Conservation (phyloP, 2,888 invertebrate genomes). For the Cistogaster globosa region DNA sequence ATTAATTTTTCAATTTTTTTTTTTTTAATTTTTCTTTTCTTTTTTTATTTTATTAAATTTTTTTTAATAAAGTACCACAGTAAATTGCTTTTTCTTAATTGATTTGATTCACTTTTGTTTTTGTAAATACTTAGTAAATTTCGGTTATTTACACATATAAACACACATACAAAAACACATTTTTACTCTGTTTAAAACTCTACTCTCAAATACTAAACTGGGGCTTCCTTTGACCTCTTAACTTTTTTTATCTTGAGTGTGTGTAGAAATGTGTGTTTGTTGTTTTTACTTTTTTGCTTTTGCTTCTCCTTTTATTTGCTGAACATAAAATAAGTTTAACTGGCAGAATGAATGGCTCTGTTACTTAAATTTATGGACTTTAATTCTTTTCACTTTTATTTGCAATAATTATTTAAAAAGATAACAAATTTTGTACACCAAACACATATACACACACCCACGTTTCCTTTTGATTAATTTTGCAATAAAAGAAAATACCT, state of each 20-base stretch:
- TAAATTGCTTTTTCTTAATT: constrained; percentile 12
- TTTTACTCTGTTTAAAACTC: constrained; percentile 26
- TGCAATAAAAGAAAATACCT: constrained; percentile 6
- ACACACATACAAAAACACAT: constrained; percentile 21
- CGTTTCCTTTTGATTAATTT: neutral
- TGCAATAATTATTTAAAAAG: constrained; percentile 4
- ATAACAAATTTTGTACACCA: neutral
- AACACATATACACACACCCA: neutral
- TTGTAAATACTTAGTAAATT: constrained; percentile 3
- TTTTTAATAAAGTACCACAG: neutral
- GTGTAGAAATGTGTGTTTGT: constrained; percentile 10
- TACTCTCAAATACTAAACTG: constrained; percentile 59
- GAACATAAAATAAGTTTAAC: constrained; percentile 10
- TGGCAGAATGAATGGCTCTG: too few species aligned
- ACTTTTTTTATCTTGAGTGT: constrained; percentile 53
- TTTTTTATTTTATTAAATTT: too few species aligned
- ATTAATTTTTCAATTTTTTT: neutral
- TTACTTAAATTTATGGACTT: too few species aligned
- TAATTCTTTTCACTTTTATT: constrained; percentile 43
- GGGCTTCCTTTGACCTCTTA: constrained; percentile 72
- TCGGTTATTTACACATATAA: constrained; percentile 30
- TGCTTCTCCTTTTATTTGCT: constrained; percentile 48
- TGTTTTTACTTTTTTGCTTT: constrained; percentile 21
- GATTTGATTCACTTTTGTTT: constrained; percentile 1
- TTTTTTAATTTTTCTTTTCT: constrained; percentile 6